Conservation (phyloP, 2,888 invertebrate genomes). For the Atethmia centrago region DNA sequence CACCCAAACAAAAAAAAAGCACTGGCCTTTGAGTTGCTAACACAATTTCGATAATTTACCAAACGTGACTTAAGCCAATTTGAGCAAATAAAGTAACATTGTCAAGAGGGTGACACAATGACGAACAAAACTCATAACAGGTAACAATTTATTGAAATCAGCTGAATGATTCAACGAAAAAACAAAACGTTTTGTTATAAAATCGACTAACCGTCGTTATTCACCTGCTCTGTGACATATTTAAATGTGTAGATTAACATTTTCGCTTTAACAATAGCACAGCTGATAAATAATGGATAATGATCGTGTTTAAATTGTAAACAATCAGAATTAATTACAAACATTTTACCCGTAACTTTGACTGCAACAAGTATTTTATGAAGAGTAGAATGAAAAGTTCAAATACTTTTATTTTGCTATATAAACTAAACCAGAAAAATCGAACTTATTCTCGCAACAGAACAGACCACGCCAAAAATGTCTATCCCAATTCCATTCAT, state of each 20-base stretch:
- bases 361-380: too few relatives aligned
- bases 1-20: too few relatives aligned
- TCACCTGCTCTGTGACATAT: conserved; percentile 1
- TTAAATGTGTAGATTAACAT: conserved; percentile 19
- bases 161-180: conserved; percentile 27
- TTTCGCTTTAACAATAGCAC: conserved; percentile 10
- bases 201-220: neutral
- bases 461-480: neutral
- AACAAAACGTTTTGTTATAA: neutral
- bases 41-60: neutral
- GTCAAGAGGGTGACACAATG: conserved; percentile 3
- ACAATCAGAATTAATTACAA: conserved; percentile 10
- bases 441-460: neutral
- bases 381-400: neutral
- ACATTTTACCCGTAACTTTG: neutral
- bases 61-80: conserved; percentile 4
- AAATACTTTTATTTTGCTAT: neutral
- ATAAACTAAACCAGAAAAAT: neutral
- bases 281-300: conserved; percentile 23
- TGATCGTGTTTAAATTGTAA: conserved; percentile 16
- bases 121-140: neutral
- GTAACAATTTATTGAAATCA: neutral
- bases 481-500: neutral
- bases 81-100: neutral
- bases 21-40: neutral